Percentiles rank a stretch among this genome's conserved stretches.
Conservation (phyloP, 2,113 vertebrate species). For the Brachyhypopomus gauderio region DNA sequence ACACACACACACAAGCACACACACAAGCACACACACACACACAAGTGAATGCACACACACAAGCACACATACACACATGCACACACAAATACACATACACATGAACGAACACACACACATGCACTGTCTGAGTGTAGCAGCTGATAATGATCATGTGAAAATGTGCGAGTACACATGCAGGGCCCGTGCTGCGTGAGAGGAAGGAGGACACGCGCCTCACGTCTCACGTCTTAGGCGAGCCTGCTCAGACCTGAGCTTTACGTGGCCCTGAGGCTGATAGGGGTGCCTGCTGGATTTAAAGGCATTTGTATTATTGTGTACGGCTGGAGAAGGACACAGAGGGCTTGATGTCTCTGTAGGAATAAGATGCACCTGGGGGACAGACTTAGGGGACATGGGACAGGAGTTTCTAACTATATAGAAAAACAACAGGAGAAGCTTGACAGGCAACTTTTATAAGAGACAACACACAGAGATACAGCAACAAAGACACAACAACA, state of each 20-base stretch:
- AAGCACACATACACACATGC: constrained; percentile 25
- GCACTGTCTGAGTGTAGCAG: no score
- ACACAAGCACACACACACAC: constrained; percentile 4
- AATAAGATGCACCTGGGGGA: neutral
- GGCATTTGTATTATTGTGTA: neutral
- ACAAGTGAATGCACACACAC: no score
- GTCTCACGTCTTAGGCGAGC: neutral
- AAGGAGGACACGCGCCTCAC: neutral
- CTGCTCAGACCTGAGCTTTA: neutral
- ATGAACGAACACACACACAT: constrained; percentile 1
- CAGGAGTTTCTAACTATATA: constrained; percentile 22
- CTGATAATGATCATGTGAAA: no score
- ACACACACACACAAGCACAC: constrained; percentile 44
- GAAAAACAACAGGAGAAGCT: constrained; percentile 16
- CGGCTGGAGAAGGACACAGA: constrained; percentile 39
- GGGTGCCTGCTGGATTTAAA: neutral
- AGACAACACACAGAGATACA: neutral
- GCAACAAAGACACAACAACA: constrained; percentile 7
- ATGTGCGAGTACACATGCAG: no score
- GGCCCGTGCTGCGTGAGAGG: no score
- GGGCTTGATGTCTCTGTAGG: constrained; percentile 42
- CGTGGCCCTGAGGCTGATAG: neutral
- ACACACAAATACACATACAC: constrained; percentile 44
- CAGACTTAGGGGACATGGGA: neutral
- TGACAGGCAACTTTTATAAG: neutral